A percentile compares a stretch with the other conserved stretches of the same genome.
These are phyloP conservation scores for Conomelus anceps DNA, from an alignment of 2,888 invertebrate genomes.

Conservation along the genomic window DNA sequence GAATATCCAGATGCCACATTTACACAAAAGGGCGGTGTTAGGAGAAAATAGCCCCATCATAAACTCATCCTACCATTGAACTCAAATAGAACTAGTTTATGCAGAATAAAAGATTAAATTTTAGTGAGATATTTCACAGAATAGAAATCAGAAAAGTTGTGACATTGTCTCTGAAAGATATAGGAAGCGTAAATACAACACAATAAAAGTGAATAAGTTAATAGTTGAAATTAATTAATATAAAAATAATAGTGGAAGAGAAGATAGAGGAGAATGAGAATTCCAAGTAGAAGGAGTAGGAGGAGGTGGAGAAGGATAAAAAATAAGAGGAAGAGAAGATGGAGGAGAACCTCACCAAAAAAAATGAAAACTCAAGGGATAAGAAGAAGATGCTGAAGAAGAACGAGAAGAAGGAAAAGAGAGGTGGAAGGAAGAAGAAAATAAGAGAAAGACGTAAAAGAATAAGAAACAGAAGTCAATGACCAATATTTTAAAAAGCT, in stretches of 20 bases:
- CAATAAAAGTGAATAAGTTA: background rate
- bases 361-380: background rate
- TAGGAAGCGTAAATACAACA: background rate
- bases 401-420: background rate
- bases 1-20: too few relatives aligned
- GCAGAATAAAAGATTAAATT: too few relatives aligned
- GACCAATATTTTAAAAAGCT: background rate
- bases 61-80: too few relatives aligned
- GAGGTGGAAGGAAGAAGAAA: background rate
- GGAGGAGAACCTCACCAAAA: background rate
- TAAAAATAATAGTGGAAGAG: background rate
- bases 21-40: too few relatives aligned
- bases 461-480: background rate
- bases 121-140: too few relatives aligned
- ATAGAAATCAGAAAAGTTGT: too few relatives aligned
- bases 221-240: too few relatives aligned
- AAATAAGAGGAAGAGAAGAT: background rate
- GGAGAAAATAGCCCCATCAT: too few relatives aligned
- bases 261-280: background rate
- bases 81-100: too few relatives aligned
- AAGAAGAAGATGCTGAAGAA: background rate
- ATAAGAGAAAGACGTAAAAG: background rate
- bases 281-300: background rate
- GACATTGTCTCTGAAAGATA: too few relatives aligned
- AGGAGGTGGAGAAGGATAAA: background rate